Percentiles rank a stretch among this genome's conserved stretches.
Conservation (phyloP, 2,888 invertebrate species). For the Nudaria mundana region DNA sequence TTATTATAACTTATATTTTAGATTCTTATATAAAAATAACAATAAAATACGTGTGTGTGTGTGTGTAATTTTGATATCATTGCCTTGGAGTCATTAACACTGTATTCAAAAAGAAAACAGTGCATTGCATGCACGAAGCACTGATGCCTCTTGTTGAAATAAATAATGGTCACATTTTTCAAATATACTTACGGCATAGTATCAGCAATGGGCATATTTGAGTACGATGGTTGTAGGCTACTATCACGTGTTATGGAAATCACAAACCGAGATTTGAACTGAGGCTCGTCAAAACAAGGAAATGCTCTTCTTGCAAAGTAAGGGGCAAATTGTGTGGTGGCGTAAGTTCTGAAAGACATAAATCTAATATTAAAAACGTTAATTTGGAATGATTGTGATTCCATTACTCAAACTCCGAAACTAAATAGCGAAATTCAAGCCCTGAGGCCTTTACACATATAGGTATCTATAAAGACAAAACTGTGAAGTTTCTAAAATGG, state of each 20-base stretch:
- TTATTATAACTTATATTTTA: too few species aligned
- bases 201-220: conserved; percentile 83
- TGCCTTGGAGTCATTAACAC: too few species aligned
- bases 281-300: conserved; percentile 94
- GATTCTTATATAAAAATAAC: too few species aligned
- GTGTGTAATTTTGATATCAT: too few species aligned
- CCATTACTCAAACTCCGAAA: not conserved
- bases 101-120: too few species aligned
- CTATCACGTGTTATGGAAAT: conserved; percentile 83
- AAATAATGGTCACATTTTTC: not conserved
- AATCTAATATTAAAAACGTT: not conserved
- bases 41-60: too few species aligned
- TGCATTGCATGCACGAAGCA: too few species aligned
- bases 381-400: not conserved
- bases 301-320: conserved; percentile 90
- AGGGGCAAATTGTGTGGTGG: conserved; percentile 90
- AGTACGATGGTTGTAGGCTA: conserved; percentile 74
- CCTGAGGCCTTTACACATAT: too few species aligned
- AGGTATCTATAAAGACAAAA: too few species aligned
- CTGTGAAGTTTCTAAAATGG: too few species aligned
- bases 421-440: not conserved
- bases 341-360: conserved; percentile 83
- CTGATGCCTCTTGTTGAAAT: too few species aligned
- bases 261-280: conserved; percentile 89
- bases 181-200: conserved; percentile 42